These are phyloP conservation scores for Philereme transversata DNA, from an alignment of 2,888 invertebrate species.

Conservation along the genomic window DNA sequence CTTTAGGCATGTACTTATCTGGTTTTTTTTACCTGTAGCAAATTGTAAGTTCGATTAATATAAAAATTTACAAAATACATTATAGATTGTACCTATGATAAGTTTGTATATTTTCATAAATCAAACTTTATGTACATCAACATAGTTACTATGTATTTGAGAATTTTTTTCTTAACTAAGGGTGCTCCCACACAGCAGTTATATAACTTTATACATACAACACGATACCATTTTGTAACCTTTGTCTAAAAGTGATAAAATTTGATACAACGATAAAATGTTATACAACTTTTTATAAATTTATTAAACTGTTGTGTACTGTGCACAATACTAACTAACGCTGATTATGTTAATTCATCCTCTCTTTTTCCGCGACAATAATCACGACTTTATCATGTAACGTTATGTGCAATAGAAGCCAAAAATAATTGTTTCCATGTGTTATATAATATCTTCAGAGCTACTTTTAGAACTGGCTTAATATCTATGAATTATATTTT, in stretches of 20 bases:
- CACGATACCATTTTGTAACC: too few species aligned
- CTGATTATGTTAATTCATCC: too few species aligned
- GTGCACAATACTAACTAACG: too few species aligned
- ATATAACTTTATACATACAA: too few species aligned
- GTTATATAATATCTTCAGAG: neutral
- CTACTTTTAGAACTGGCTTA: neutral
- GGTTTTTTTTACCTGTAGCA: conserved; percentile 3
- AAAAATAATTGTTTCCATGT: conserved; percentile 20
- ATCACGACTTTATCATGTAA: neutral
- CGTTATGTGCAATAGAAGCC: conserved; percentile 32
- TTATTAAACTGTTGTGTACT: too few species aligned
- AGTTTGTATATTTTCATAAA: neutral
- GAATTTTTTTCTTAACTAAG: too few species aligned
- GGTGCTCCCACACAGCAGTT: too few species aligned
- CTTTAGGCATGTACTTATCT: conserved; percentile 12
- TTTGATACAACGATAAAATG: too few species aligned
- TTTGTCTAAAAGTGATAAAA: too few species aligned
- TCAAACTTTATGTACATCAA: neutral
- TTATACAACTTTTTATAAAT: too few species aligned
- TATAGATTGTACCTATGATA: neutral
- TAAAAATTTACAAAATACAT: neutral
- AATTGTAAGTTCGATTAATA: neutral
- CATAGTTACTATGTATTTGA: neutral
- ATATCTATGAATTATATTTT: conserved; percentile 4
- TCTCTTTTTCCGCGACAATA: too few species aligned